Base-by-base conservation (phyloP, 2,113 vertebrate genomes). In the Leucopternis melanops region DNA sequence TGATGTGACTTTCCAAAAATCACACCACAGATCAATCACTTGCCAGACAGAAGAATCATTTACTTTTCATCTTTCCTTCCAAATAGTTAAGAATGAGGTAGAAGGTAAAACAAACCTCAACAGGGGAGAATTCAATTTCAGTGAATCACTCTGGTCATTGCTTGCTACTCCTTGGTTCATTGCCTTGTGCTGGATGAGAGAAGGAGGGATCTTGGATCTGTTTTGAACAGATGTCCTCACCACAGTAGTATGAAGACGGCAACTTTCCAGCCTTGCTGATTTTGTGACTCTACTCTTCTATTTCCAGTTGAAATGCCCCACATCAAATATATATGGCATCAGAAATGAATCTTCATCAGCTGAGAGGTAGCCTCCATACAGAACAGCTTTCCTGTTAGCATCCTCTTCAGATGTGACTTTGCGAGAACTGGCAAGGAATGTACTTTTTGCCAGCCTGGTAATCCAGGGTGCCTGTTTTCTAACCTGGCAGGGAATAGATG, bases 71-170 rank as follows among this genome's bases (percentile, higher is more conserved):
- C 36, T 84, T 91, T 85, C 16, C 18, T 3, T 93, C 44, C 54
- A 49, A 85, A 65, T 0, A 54, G 23, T 75, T 82, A 72, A 91
- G 38, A 84, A 59, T 50, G 25, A 90, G 10, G 34, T n/a, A 54
- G 44, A 65, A 82, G 19, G 22, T 79, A 66, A 82, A 90, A 52
- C 13, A 75, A 79, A 81, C 3, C 11, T 84, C 72, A 61, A 27
- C 7, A 54, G 25, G 12, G 15, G 42, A 91, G 44, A 85, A 69
- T 52, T 81, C 5, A 7, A 2, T 23, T 65, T 81, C 44, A 36
- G 4, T 21, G 27, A 71, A 49, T 52, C 32, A 13, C 45, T 90
- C 19, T 59, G 42, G 44, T 65, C 31, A 44, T 81, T 0, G 0
- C 15, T 89, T 72, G 42, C 38, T 67, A 11, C 22, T 81, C 16